Evolutionary conservation across 2,797 vertebrate species (phyloP).

Genomic region (Brachymystax lenok): DNA sequence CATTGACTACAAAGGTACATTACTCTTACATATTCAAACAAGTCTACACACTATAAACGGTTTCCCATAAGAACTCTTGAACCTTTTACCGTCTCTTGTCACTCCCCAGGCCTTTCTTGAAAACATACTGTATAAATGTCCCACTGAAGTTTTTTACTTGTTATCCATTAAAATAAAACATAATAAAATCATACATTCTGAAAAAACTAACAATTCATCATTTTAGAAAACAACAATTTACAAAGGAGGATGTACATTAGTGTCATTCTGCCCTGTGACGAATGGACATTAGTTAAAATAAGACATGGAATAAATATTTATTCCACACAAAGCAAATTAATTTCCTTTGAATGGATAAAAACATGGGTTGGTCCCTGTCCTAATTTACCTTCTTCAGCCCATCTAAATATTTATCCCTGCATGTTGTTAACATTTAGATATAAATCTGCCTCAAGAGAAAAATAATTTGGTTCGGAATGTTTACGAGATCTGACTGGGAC

Average conservation of each 20-base stretch:
- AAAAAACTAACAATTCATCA: constrained; percentile 6
- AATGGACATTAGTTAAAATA: too few relatives aligned
- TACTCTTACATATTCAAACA: too few relatives aligned
- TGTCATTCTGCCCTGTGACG: too few relatives aligned
- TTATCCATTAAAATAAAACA: constrained; percentile 33
- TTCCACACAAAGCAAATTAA: constrained; percentile 30
- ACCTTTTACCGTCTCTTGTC: too few relatives aligned
- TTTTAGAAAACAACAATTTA: constrained; percentile 28
- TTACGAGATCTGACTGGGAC: constrained; percentile 53
- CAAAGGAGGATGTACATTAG: too few relatives aligned
- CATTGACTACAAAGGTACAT: too few relatives aligned
- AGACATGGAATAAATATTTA: constrained; percentile 66
- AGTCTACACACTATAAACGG: too few relatives aligned
- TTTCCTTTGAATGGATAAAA: constrained; percentile 66
- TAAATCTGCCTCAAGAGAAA: too few relatives aligned
- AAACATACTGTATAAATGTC: too few relatives aligned
- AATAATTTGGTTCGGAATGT: constrained; percentile 65
- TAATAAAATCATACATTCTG: constrained; percentile 62
- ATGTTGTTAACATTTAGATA: constrained; percentile 55
- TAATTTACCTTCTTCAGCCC: constrained; percentile 47
- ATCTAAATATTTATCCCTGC: constrained; percentile 74
- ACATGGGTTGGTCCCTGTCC: constrained; percentile 36
- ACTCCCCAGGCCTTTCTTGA: too few relatives aligned
- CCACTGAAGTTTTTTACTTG: constrained; percentile 35
- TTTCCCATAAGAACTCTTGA: too few relatives aligned